Evolutionary conservation across 2,797 vertebrate genomes (phyloP).

Genomic region (Enteromius afrohamiltoni): DNA sequence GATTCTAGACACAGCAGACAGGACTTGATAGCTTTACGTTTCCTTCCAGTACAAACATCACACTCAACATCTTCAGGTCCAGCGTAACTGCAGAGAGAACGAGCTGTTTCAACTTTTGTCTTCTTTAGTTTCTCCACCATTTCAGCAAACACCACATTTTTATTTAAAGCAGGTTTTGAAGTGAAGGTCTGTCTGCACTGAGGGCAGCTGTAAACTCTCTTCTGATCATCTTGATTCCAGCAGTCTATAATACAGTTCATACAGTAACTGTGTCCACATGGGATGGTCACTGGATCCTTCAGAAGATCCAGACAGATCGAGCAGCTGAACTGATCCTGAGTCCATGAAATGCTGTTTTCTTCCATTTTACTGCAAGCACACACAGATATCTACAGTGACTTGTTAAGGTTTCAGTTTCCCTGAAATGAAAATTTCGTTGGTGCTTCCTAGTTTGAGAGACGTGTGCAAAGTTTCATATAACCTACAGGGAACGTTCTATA

Average conservation of each 20-base stretch:
- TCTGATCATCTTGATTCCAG: too few relatives aligned
- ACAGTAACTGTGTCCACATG: too few relatives aligned
- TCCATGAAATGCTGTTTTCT: not conserved
- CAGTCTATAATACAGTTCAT: too few relatives aligned
- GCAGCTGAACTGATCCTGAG: not conserved
- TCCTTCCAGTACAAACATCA: not conserved
- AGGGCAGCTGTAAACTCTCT: not conserved
- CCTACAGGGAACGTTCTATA: too few relatives aligned
- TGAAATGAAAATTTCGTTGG: too few relatives aligned
- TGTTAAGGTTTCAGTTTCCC: too few relatives aligned
- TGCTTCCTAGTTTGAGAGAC: too few relatives aligned
- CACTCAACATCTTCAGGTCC: not conserved
- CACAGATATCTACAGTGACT: too few relatives aligned
- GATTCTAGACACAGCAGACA: not conserved
- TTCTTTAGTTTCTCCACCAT: not conserved
- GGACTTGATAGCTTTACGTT: not conserved
- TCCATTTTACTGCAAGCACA: not conserved
- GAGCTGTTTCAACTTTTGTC: not conserved
- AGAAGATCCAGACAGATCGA: constrained; percentile 4
- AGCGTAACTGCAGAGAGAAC: not conserved
- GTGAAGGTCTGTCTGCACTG: constrained; percentile 1
- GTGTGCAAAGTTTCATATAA: too few relatives aligned
- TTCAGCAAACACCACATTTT: not conserved
- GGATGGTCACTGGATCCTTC: not conserved
- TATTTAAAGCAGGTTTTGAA: not conserved